Percentiles rank a stretch among this genome's conserved stretches.
phyloP scores from a whole-genome alignment of 2,888 invertebrate species.

The Steinernema scapterisci region DNA sequence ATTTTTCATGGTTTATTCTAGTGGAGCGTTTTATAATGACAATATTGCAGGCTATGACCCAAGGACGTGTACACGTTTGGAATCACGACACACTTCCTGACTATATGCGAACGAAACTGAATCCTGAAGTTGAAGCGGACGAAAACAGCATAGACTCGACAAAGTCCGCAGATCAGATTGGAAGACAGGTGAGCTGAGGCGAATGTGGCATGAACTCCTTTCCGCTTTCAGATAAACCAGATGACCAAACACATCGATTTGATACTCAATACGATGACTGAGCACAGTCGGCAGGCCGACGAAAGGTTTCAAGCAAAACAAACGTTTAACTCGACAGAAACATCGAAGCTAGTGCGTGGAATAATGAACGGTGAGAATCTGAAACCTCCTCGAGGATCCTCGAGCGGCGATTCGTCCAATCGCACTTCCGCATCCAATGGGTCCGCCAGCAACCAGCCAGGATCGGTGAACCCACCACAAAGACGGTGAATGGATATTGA shows the following conservation, averaged over 20 bases:
- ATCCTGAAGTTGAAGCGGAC: conserved; percentile 45
- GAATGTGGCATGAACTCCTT: conserved; percentile 4
- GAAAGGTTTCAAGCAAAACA: conserved; percentile 20
- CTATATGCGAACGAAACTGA: conserved; percentile 53
- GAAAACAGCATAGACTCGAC: conserved; percentile 39
- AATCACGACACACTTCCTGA: conserved; percentile 63
- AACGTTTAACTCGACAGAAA: conserved; percentile 47
- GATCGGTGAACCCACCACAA: background rate
- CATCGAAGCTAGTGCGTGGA: conserved; percentile 48
- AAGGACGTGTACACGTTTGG: conserved; percentile 54
- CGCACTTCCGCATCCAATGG: background rate
- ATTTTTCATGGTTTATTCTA: too few species aligned
- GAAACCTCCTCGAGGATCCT: background rate
- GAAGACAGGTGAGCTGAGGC: conserved; percentile 39
- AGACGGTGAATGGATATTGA: background rate
- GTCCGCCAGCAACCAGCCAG: background rate
- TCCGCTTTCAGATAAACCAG: conserved; percentile 43
- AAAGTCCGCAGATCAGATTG: conserved; percentile 34
- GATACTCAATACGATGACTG: conserved; percentile 41
- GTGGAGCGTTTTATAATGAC: too few species aligned
- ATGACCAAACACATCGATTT: conserved; percentile 59
- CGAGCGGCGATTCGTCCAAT: background rate
- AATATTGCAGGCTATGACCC: conserved; percentile 53
- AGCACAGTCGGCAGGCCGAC: conserved; percentile 6
- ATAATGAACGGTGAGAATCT: conserved; percentile 51